phyloP scores from a whole-genome alignment of 2,113 vertebrate genomes.

The Gulo gulo region DNA sequence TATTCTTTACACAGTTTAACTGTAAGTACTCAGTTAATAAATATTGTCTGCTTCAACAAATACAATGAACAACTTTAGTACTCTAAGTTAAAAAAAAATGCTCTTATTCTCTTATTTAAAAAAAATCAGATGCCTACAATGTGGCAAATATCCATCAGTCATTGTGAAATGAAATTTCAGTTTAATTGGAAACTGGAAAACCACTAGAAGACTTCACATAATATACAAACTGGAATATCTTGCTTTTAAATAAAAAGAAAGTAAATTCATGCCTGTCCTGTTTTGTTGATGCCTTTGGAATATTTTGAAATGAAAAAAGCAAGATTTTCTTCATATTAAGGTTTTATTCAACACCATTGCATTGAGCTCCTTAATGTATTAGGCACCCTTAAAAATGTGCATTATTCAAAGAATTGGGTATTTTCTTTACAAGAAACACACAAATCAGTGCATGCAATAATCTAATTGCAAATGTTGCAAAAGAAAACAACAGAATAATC shows the following conservation, averaged over 20 bases:
- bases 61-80: background rate
- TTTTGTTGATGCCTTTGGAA: background rate
- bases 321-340: background rate
- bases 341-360: background rate
- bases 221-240: background rate
- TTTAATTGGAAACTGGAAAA: slow-evolving; percentile 19
- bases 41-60: background rate
- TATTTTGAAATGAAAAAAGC: slow-evolving; percentile 33
- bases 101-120: background rate
- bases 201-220: background rate
- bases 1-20: slow-evolving; percentile 16
- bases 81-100: background rate
- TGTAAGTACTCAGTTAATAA: background rate
- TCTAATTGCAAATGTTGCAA: background rate
- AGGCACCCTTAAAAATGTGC: background rate
- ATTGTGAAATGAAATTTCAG: slow-evolving; percentile 33
- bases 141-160: background rate
- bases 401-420: background rate
- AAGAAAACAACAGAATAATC: slow-evolving; percentile 51
- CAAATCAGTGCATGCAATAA: background rate
- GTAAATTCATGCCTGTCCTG: background rate
- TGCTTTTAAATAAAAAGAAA: background rate
- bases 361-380: background rate
- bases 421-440: background rate
- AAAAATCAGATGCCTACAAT: background rate